Conservation (phyloP, 2,113 vertebrate species). For the Oceanites oceanicus region DNA sequence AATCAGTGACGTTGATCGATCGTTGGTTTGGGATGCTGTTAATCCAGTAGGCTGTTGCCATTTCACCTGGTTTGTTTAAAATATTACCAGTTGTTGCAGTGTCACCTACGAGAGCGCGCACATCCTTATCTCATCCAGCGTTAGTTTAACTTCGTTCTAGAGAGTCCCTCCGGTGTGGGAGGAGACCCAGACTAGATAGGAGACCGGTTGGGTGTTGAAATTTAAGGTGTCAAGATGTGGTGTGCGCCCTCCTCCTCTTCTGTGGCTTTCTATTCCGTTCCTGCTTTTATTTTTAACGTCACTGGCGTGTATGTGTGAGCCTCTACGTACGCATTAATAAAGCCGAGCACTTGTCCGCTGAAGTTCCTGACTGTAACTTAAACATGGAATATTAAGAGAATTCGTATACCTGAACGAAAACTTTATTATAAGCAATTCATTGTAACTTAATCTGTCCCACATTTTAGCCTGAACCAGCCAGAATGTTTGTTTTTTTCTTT, state of each 20-base stretch:
- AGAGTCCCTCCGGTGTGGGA: conserved; percentile 2
- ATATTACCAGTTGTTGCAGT: not conserved
- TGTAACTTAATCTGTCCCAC: not conserved
- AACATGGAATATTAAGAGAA: rapidly evolving
- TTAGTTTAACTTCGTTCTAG: not conserved
- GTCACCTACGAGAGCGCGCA: not conserved
- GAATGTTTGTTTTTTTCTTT: too few relatives aligned
- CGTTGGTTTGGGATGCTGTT: not conserved
- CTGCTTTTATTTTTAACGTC: conserved; percentile 43
- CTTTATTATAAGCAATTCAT: not conserved
- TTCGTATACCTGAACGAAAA: not conserved
- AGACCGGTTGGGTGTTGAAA: conserved; percentile 5
- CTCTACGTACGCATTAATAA: not conserved
- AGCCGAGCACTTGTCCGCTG: not conserved
- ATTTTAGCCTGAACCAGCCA: not conserved
- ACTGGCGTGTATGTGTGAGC: not conserved
- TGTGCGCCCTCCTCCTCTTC: conserved; percentile 28
- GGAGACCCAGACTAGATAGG: conserved; percentile 33
- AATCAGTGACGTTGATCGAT: not conserved
- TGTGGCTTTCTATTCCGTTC: conserved; percentile 52
- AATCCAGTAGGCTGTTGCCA: rapidly evolving
- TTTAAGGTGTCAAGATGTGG: conserved; percentile 9
- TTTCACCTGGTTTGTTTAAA: not conserved
- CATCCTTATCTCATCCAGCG: not conserved
- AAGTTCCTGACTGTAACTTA: not conserved